Evolutionary conservation across 1,140 invertebrate species (phyloP).

Genomic region (Steinernema khuongi): DNA sequence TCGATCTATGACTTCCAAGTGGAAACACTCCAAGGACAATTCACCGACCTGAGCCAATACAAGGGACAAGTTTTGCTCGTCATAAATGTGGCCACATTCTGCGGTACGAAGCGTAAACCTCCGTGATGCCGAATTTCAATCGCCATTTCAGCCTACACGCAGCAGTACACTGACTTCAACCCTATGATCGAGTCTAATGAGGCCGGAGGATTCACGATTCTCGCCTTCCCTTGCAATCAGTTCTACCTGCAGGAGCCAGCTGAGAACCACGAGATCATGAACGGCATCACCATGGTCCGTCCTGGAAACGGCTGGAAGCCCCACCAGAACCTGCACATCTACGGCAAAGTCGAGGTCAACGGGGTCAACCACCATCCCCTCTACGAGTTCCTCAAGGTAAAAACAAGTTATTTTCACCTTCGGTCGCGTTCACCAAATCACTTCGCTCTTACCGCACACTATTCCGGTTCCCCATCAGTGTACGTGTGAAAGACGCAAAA

Average conservation of each 20-base stretch:
- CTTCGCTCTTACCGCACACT: background rate
- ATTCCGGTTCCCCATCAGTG: background rate
- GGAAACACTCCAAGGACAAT: constrained; percentile 50
- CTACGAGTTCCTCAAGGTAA: constrained; percentile 62
- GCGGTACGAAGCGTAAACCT: constrained; percentile 44
- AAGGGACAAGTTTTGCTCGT: constrained; percentile 60
- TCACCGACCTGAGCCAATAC: constrained; percentile 58
- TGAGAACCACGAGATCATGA: constrained; percentile 58
- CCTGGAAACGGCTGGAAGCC: constrained; percentile 61
- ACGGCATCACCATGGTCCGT: constrained; percentile 60
- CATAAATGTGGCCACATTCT: constrained; percentile 63
- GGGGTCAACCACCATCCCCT: constrained; percentile 60
- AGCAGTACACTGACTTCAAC: constrained; percentile 58
- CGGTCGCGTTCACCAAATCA: background rate
- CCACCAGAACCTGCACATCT: constrained; percentile 59
- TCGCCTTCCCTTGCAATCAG: constrained; percentile 63
- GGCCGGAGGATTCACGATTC: constrained; percentile 54
- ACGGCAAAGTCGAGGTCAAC: constrained; percentile 61
- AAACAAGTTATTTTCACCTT: constrained; percentile 23
- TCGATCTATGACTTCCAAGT: constrained; percentile 56
- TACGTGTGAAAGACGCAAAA: constrained; percentile 4
- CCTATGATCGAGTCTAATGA: constrained; percentile 55
- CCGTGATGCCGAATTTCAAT: background rate
- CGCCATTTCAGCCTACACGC: constrained; percentile 53
- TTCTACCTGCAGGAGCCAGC: constrained; percentile 60